A percentile compares a stretch with the other conserved stretches of the same genome.
These are phyloP conservation scores for Geotrupes spiniger DNA, from an alignment of 2,888 invertebrate species.

Conservation along the genomic window DNA sequence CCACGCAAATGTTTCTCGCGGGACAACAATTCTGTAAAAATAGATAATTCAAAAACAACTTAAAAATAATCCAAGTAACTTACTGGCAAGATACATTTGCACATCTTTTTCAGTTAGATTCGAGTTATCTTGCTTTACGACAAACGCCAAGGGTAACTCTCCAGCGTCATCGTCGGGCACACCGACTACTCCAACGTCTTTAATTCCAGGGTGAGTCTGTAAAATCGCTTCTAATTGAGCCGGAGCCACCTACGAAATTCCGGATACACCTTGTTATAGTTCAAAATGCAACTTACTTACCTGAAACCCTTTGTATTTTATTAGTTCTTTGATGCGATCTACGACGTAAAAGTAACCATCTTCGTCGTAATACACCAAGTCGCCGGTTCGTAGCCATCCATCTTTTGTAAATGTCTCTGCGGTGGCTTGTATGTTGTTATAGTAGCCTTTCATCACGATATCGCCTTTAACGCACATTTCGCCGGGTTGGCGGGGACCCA, in stretches of 20 bases:
- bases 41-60: no score
- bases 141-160: conserved; percentile 74
- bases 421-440: conserved; percentile 65
- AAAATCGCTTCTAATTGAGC: conserved; percentile 83
- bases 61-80: no score
- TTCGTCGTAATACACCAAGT: conserved; percentile 77
- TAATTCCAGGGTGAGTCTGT: conserved; percentile 66
- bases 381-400: conserved; percentile 78
- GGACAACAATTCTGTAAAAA: no score
- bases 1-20: conserved; percentile 73
- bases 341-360: conserved; percentile 77
- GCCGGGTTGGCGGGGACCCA: conserved; percentile 66
- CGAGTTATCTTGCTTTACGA: conserved; percentile 61
- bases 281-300: conserved; percentile 43
- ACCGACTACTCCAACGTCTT: conserved; percentile 82
- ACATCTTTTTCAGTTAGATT: conserved; percentile 51
- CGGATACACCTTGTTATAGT: background rate
- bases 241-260: conserved; percentile 57
- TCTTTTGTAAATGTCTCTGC: conserved; percentile 62
- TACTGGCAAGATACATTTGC: conserved; percentile 52
- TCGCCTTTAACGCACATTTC: conserved; percentile 81
- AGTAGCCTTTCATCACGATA: conserved; percentile 60
- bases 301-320: conserved; percentile 87
- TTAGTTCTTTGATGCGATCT: conserved; percentile 84
- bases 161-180: conserved; percentile 70